phyloP scores from a whole-genome alignment of 2,888 invertebrate species.

The Tenthredo notha region DNA sequence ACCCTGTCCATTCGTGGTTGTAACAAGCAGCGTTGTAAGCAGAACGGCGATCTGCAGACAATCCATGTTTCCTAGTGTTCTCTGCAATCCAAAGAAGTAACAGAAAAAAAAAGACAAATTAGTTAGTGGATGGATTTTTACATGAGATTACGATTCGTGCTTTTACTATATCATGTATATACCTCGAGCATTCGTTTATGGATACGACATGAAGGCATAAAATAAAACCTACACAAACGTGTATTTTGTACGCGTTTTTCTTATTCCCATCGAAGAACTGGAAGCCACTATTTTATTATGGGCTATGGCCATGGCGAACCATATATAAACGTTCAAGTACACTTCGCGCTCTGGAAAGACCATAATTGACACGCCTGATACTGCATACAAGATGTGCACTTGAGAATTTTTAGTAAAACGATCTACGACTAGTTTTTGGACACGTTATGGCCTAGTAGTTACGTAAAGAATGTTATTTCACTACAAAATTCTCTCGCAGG shows the following conservation, averaged over 20 bases:
- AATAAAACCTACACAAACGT: neutral
- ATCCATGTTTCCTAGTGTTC: slow-evolving; percentile 60
- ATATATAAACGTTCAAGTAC: neutral
- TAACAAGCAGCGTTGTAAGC: slow-evolving; percentile 59
- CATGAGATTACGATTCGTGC: neutral
- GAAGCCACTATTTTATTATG: slow-evolving; percentile 1
- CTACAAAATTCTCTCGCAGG: neutral
- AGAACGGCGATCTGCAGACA: slow-evolving; percentile 65
- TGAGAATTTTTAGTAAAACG: neutral
- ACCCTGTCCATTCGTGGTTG: slow-evolving; percentile 55
- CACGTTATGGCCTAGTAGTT: neutral
- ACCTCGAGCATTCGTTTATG: neutral
- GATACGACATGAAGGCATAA: neutral
- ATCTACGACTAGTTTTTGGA: neutral
- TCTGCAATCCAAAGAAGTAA: neutral
- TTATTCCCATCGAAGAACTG: neutral
- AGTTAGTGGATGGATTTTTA: neutral
- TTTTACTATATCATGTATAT: neutral
- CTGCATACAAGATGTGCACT: neutral
- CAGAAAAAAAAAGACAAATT: neutral
- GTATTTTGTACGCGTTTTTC: neutral
- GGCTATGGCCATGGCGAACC: slow-evolving; percentile 30
- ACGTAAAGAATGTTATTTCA: neutral
- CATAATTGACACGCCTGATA: slow-evolving; percentile 2
- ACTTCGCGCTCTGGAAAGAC: neutral